Evolutionary conservation across 2,113 vertebrate genomes (phyloP), one percentile per base, ranked within the genome.

Genomic region (Scolopax mira): DNA sequence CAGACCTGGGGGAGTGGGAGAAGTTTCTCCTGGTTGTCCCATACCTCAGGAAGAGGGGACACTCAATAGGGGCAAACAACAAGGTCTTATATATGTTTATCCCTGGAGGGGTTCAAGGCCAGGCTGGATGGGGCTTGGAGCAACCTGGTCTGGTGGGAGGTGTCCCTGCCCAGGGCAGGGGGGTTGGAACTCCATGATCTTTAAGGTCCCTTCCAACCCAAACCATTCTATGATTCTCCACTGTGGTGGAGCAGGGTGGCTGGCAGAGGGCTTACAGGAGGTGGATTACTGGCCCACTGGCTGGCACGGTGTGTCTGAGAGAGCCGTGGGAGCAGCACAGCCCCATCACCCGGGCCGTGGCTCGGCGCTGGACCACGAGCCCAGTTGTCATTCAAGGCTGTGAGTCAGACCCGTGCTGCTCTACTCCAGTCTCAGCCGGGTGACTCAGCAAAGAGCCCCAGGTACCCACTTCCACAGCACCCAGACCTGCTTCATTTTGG

Each of bases 331-430:
- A 51, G 5, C 30, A 44, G 42, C 71, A 54, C 31, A 58, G 0
- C 37, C 13, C 46, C 88, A 48, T 39, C 51, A 4, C 46, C 37
- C 0, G 0, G 10, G 52, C 13, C 2, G 1, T 52, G 31, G 54
- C 69, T 72, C n/a, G 9, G 17, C 0, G 0, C 48, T 0, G 1
- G 35, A 13, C 55, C 33, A 25, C 0, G 0, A 65, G 44, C 21
- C 23, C 18, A 23, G 14, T 7, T 1, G 2, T 58, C 37, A 5
- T 71, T 51, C 11, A 27, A 2, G 0, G 1, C 46, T 57, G 15
- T 17, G 37, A 35, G 58, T 7, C 23, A 11, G 37, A 72, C 16
- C 31, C 0, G 0, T 69, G 54, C 28, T 28, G 44, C 49, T 18
- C 71, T 73, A 7, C 54, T 51, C 1, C 2, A 31, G 66, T 33